A percentile compares a stretch with the other conserved stretches of the same genome.
phyloP scores from a whole-genome alignment of 2,113 vertebrate genomes.

The Apteryx mantelli region DNA sequence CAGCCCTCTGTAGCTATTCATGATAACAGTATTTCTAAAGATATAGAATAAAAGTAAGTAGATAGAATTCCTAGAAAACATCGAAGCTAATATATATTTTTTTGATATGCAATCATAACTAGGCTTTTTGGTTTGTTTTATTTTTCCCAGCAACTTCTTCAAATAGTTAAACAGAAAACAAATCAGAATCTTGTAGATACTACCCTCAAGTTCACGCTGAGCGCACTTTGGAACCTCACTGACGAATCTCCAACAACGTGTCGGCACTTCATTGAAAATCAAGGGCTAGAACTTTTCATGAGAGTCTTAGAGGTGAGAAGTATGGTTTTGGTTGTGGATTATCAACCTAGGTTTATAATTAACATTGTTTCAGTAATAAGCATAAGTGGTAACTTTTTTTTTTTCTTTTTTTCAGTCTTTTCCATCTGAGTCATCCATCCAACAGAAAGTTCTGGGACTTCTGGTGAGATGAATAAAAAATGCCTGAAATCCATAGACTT shows the following conservation, averaged over 20 bases:
- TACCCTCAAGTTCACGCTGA: constrained; percentile 97
- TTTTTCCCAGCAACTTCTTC: constrained; percentile 91
- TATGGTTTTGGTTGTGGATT: neutral
- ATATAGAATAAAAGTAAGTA: neutral
- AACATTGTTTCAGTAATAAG: neutral
- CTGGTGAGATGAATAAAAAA: constrained; percentile 84
- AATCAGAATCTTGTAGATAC: constrained; percentile 94
- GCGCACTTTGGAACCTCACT: constrained; percentile 98
- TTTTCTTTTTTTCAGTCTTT: constrained; percentile 86
- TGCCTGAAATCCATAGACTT: neutral
- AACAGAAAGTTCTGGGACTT: constrained; percentile 97
- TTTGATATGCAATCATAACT: neutral
- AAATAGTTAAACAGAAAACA: constrained; percentile 98
- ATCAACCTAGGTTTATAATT: neutral
- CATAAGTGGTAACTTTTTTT: constrained; percentile 21
- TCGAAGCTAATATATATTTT: neutral
- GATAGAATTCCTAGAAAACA: neutral
- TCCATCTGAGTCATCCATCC: constrained; percentile 95
- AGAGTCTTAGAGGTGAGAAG: constrained; percentile 93
- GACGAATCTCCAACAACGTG: constrained; percentile 99
- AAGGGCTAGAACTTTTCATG: constrained; percentile 97
- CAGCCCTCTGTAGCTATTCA: neutral
- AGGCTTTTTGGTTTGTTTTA: neutral
- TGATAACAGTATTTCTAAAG: neutral
- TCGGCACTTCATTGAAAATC: constrained; percentile 98